Evolutionary conservation across 2,888 invertebrate genomes (phyloP).

Genomic region (Neocrepidodera transversa): DNA sequence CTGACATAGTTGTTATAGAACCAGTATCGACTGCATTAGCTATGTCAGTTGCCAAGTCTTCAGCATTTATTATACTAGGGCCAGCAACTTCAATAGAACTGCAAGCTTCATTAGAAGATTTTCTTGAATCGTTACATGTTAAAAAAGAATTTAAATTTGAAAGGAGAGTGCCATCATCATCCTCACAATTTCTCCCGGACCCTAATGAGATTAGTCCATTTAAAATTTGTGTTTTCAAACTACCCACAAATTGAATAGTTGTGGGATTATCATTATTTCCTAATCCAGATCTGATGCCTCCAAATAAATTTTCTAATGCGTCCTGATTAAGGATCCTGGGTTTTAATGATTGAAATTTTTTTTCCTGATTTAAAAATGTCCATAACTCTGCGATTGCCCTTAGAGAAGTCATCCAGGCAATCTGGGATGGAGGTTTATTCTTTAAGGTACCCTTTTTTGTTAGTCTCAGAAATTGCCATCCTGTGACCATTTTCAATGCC

Average conservation of each 20-base stretch:
- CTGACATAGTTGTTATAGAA: too few relatives aligned
- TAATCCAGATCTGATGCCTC: slow-evolving; percentile 12
- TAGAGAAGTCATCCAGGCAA: slow-evolving; percentile 12
- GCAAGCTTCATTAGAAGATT: neutral
- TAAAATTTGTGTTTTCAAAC: slow-evolving; percentile 15
- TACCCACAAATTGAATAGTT: slow-evolving; percentile 14
- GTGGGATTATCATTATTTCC: slow-evolving; percentile 17
- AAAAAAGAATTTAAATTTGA: slow-evolving; percentile 18
- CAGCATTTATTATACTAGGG: too few relatives aligned
- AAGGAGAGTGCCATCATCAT: slow-evolving; percentile 12
- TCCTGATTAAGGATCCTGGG: slow-evolving; percentile 15
- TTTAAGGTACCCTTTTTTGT: slow-evolving; percentile 19
- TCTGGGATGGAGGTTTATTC: slow-evolving; percentile 14
- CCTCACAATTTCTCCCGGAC: slow-evolving; percentile 14
- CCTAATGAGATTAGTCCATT: slow-evolving; percentile 14
- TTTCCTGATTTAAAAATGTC: slow-evolving; percentile 2
- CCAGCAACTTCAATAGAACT: slow-evolving; percentile 7
- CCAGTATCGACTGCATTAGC: too few relatives aligned
- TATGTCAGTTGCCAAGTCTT: too few relatives aligned
- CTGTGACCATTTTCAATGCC: slow-evolving; percentile 30
- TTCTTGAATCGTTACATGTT: neutral
- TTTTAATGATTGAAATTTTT: slow-evolving; percentile 9
- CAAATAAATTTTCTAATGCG: slow-evolving; percentile 16
- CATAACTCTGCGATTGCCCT: slow-evolving; percentile 1
- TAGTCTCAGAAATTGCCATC: slow-evolving; percentile 19